phyloP scores from a whole-genome alignment of 2,888 invertebrate genomes.

The Endomychus coccineus region DNA sequence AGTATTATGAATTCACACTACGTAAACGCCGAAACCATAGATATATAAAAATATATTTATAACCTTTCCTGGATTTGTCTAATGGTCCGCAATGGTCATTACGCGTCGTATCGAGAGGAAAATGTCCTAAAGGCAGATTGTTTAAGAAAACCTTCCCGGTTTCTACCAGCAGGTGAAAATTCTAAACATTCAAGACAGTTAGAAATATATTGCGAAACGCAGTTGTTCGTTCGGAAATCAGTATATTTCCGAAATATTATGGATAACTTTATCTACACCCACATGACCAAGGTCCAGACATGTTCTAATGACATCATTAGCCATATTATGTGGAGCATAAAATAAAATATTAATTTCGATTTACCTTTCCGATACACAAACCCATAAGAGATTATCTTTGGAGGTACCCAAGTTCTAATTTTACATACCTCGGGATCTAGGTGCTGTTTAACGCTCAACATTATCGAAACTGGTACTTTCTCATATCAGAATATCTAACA shows the following conservation, averaged over 20 bases:
- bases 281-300: not conserved
- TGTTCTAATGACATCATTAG: not conserved
- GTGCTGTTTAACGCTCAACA: too few relatives aligned
- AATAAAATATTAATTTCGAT: not conserved
- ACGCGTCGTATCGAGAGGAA: not conserved
- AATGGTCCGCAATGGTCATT: not conserved
- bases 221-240: not conserved
- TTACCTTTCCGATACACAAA: constrained; percentile 1
- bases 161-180: not conserved
- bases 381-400: too few relatives aligned
- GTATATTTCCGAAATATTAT: not conserved
- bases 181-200: not conserved
- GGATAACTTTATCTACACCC: not conserved
- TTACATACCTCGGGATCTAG: too few relatives aligned
- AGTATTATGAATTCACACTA: too few relatives aligned
- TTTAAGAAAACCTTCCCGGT: not conserved
- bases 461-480: too few relatives aligned
- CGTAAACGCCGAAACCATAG: too few relatives aligned
- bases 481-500: too few relatives aligned
- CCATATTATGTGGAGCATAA: not conserved
- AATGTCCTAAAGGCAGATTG: not conserved
- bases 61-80: not conserved
- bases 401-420: too few relatives aligned
- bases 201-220: not conserved
- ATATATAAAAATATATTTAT: not conserved